A percentile compares a stretch with the other conserved stretches of the same genome.
Conservation (phyloP, 2,888 invertebrate genomes). For the Cotesia congregata region DNA sequence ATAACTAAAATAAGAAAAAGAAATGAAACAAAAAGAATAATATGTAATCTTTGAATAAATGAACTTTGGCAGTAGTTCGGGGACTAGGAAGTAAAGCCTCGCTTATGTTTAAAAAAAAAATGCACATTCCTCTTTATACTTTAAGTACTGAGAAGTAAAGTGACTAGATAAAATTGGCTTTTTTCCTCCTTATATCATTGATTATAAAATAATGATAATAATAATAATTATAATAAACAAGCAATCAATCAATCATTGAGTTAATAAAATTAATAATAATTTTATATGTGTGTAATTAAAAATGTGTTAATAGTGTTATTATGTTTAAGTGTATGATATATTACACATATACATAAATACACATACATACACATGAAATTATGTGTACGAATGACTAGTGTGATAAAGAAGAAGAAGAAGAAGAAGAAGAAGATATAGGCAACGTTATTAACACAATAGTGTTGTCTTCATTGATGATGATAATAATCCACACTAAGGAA, state of each 20-base stretch:
- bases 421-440: neutral
- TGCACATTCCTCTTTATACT: slow-evolving; percentile 67
- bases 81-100: slow-evolving; percentile 34
- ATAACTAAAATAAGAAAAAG: slow-evolving; percentile 20
- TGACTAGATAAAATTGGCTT: slow-evolving; percentile 56
- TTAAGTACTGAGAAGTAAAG: slow-evolving; percentile 65
- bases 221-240: neutral
- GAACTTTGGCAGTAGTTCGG: slow-evolving; percentile 28
- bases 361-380: slow-evolving; percentile 50
- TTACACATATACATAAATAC: slow-evolving; percentile 40
- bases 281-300: slow-evolving; percentile 5
- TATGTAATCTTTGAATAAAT: slow-evolving; percentile 20
- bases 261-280: slow-evolving; percentile 9
- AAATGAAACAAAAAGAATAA: slow-evolving; percentile 11
- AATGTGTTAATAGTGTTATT: slow-evolving; percentile 14
- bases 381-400: slow-evolving; percentile 67
- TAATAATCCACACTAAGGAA: slow-evolving; percentile 64
- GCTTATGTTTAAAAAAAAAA: slow-evolving; percentile 50
- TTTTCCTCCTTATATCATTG: slow-evolving; percentile 52
- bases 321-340: slow-evolving; percentile 47
- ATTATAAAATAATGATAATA: slow-evolving; percentile 50
- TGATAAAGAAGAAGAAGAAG: slow-evolving; percentile 50
- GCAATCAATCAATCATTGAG: neutral
- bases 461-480: slow-evolving; percentile 39
- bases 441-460: slow-evolving; percentile 6